Base-by-base conservation (phyloP, 2,113 vertebrate species). In the Oryctolagus cuniculus region DNA sequence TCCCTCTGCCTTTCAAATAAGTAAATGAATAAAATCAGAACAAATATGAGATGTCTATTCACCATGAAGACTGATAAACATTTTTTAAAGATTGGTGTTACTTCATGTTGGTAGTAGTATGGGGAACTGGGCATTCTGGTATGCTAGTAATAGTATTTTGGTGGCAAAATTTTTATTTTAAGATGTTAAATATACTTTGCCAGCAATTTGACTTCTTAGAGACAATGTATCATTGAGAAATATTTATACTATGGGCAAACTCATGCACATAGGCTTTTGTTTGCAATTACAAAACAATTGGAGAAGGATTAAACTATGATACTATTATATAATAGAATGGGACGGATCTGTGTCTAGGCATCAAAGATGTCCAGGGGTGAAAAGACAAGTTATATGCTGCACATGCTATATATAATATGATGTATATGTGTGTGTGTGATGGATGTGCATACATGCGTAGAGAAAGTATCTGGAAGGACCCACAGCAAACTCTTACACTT, bases 221-320 rank as follows among this genome's bases (percentile, higher is more conserved):
- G 38, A 92, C 24, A 86, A n/a, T 4, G 64, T 85, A 64, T 38
- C 7, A 69, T 29, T 63, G 51, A 15, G 58, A 89, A 78, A 74
- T 91, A 79, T 93, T 83, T 78, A 82, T n/a, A 63, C 83, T 44
- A 17, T 92, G 24, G 91, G 16, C 3, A 89, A 67, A 87, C 8
- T 61, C 10, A 66, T 86, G 31, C 2, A 12, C 74, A 49, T 29
- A 66, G 8, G 2, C n/a, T 69, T 91, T 87, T 85, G 51, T 86
- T 87, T 96, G 27, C 17, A 85, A 90, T 82, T n/a, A 86, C 21
- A 74, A 36, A 87, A 66, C 17, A 3, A 85, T 25, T 72, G 22
- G 10, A 92, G 55, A 92, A 81, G 34, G 27, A 5, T 70, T 83
- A 79, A 84, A 73, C 69, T 66, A 58, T 80, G 29, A 36, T 66